A percentile compares a stretch with the other conserved stretches of the same genome.
phyloP scores from a whole-genome alignment of 2,888 invertebrate genomes.

The Agonopterix arenella region DNA sequence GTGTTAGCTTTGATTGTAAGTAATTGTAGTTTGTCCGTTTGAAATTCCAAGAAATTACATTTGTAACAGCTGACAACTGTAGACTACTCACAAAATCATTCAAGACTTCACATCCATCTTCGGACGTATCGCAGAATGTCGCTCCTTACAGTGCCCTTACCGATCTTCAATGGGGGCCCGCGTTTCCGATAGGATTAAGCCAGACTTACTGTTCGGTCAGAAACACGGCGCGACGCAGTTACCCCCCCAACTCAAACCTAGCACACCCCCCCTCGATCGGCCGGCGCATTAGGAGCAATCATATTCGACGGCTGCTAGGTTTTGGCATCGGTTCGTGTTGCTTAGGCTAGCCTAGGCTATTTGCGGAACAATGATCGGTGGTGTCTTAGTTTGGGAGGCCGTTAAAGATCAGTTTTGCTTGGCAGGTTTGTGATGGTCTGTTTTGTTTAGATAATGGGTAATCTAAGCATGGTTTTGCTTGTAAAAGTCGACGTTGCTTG shows the following conservation, averaged over 20 bases:
- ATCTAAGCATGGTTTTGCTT: too few species aligned
- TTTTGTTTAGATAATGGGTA: constrained; percentile 3
- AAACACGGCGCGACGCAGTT: constrained; percentile 62
- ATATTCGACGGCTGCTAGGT: constrained; percentile 73
- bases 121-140: constrained; percentile 41
- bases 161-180: constrained; percentile 71
- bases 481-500: too few species aligned
- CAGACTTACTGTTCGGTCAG: constrained; percentile 76
- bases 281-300: constrained; percentile 72
- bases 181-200: constrained; percentile 76
- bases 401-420: constrained; percentile 38
- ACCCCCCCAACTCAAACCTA: constrained; percentile 18
- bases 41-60: too few species aligned
- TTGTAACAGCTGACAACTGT: too few species aligned
- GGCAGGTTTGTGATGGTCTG: constrained; percentile 8
- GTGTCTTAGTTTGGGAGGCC: constrained; percentile 58
- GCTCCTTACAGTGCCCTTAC: constrained; percentile 38
- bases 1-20: too few species aligned
- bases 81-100: too few species aligned
- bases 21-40: too few species aligned
- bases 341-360: constrained; percentile 62
- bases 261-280: constrained; percentile 28
- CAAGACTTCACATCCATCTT: constrained; percentile 21
- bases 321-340: constrained; percentile 71
- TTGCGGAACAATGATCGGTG: constrained; percentile 68